Evolutionary conservation across 2,888 invertebrate species (phyloP).

Genomic region (Eumacrocentrus americanus): DNA sequence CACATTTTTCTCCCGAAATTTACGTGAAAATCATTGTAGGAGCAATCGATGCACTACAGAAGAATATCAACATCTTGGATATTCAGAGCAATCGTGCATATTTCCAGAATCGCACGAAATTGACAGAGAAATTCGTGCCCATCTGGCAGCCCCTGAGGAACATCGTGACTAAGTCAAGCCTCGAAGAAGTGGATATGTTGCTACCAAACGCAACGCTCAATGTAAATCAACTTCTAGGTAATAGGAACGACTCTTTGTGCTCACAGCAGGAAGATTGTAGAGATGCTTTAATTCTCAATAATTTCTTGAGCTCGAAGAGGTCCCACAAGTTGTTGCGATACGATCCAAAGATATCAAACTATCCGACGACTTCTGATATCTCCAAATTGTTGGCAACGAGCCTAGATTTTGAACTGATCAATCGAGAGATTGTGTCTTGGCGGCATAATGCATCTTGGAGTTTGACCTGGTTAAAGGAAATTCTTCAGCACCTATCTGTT

Average conservation of each 20-base stretch:
- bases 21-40: conserved; percentile 44
- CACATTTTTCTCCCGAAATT: conserved; percentile 46
- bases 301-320: conserved; percentile 45
- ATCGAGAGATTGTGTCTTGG: conserved; percentile 47
- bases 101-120: conserved; percentile 40
- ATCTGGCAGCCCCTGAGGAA: conserved; percentile 50
- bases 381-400: conserved; percentile 42
- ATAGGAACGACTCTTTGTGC: conserved; percentile 38
- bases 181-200: conserved; percentile 36
- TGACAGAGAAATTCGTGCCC: conserved; percentile 47
- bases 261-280: conserved; percentile 36
- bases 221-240: conserved; percentile 48
- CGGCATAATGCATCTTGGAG: conserved; percentile 63
- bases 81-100: conserved; percentile 40
- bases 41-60: conserved; percentile 41
- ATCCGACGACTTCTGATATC: conserved; percentile 44
- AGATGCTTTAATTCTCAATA: conserved; percentile 40
- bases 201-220: conserved; percentile 52
- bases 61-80: conserved; percentile 47
- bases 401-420: conserved; percentile 47
- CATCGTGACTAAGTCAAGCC: conserved; percentile 40
- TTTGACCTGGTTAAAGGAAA: conserved; percentile 63
- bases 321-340: conserved; percentile 47
- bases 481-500: conserved; percentile 59
- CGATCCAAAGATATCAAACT: conserved; percentile 43